Evolutionary conservation across 1,140 invertebrate species (phyloP), one percentile per base, ranked within the genome.

Genomic region (Wiebesia pumilae): DNA sequence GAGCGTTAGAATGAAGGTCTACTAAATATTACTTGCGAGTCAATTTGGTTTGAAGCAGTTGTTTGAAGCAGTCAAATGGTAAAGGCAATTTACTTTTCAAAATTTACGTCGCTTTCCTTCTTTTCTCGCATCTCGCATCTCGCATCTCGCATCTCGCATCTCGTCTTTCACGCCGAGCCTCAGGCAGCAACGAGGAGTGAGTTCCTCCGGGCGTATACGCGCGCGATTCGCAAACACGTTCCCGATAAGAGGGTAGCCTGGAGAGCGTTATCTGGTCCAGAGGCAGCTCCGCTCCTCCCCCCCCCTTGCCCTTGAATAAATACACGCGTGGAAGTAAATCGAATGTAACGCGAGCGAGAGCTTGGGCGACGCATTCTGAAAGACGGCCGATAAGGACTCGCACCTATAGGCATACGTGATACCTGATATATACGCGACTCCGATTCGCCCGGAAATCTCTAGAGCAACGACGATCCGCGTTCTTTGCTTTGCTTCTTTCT

Each of bases 181-280:
- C 27, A 14, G 14, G 58, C 21, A 6, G 54, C 14, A 6, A 6
- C 21, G 58, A 14, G 14, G 27, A 62, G 24, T 47, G 58, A 62
- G 58, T 58, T 58, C 54, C 54, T 58, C 43, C 71, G 38, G 21
- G 4, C 30, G 30, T 30, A 21, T 14, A 7, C 40, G 35, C 38
- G 10, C 65, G 35, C n/a, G n/a, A n/a, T n/a, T n/a, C n/a, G n/a
- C 80, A 81, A 81, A 83, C 67, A 83, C 69, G 69, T 83, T 83
- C 14, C 47, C 30, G 47, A 83, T 83, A 83, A 83, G 80, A n/a
- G 81, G 43, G 65, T 82, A 71, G 30, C 33, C 81, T 73, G 24
- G 7, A 35, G 19, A 51, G 35, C 33, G 81, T 54, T 82, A 82
- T 82, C 81, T 69, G 43, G 30, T 62, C 35, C 51, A 21, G 51